Evolutionary conservation across 2,113 vertebrate species (phyloP).

Genomic region (Athene noctua): DNA sequence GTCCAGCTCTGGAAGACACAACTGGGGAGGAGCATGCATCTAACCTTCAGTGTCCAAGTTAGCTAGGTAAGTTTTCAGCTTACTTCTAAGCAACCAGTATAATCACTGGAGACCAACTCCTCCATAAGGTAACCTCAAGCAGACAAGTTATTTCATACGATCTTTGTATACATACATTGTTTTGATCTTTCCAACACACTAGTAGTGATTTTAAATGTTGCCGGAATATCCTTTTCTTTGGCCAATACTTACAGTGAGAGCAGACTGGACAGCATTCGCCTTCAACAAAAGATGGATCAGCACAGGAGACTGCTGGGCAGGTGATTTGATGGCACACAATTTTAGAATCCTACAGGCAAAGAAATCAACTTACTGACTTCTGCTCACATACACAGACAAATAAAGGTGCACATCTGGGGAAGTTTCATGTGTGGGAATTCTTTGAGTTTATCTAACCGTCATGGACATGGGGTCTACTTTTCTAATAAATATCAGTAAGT

Average conservation of each 20-base stretch:
- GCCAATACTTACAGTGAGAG: slow-evolving; percentile 80
- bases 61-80: background rate
- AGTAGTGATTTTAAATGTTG: background rate
- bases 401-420: background rate
- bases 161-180: background rate
- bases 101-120: background rate
- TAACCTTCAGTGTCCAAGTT: background rate
- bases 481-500: background rate
- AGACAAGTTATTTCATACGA: background rate
- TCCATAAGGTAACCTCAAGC: background rate
- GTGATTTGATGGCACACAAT: slow-evolving; percentile 93
- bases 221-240: background rate
- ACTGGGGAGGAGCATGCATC: background rate
- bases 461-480: background rate
- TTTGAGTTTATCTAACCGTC: background rate
- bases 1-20: background rate
- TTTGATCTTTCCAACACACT: background rate
- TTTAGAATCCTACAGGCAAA: slow-evolving; percentile 86
- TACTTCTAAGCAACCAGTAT: background rate
- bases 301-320: slow-evolving; percentile 89
- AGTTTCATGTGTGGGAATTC: background rate
- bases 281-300: slow-evolving; percentile 84
- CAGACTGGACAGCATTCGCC: slow-evolving; percentile 94
- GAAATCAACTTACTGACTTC: background rate
- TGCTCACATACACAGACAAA: background rate